Conservation (phyloP, 1,140 invertebrate species). For the Latrodectus geometricus region DNA sequence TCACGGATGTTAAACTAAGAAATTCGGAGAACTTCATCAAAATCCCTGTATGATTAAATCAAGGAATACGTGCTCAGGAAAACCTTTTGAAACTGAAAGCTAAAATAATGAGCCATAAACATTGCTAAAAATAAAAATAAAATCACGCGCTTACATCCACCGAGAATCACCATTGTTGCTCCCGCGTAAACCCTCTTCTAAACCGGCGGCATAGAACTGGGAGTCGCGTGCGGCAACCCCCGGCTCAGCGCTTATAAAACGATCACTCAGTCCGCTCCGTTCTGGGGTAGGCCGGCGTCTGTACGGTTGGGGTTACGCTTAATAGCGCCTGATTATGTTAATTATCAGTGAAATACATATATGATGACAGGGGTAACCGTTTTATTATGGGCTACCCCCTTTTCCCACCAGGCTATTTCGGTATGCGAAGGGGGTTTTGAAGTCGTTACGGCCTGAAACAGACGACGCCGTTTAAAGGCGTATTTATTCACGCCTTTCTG, state of each 20-base stretch:
- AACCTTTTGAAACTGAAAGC: too few relatives aligned
- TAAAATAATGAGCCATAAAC: neutral
- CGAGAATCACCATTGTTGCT: neutral
- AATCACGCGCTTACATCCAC: neutral
- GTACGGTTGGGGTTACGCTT: conserved; percentile 31
- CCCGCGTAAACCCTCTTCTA: neutral
- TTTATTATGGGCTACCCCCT: conserved; percentile 14
- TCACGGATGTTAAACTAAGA: too few relatives aligned
- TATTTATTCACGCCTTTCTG: conserved; percentile 16
- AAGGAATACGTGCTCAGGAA: too few relatives aligned
- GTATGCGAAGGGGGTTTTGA: conserved; percentile 3
- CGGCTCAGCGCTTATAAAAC: conserved; percentile 47
- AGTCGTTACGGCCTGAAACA: conserved; percentile 27
- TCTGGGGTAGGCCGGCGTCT: neutral
- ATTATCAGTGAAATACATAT: conserved; percentile 60
- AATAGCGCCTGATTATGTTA: conserved; percentile 58
- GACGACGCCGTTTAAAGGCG: conserved; percentile 12
- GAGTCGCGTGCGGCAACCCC: conserved; percentile 20
- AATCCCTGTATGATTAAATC: too few relatives aligned
- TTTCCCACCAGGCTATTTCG: conserved; percentile 11
- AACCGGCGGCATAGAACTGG: neutral
- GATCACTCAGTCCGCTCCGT: conserved; percentile 40
- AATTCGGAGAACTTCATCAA: too few relatives aligned
- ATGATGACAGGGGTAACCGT: conserved; percentile 7
- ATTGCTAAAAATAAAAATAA: conserved; percentile 1